Base-by-base conservation (phyloP, 2,797 vertebrate species). In the Melanitta fusca region DNA sequence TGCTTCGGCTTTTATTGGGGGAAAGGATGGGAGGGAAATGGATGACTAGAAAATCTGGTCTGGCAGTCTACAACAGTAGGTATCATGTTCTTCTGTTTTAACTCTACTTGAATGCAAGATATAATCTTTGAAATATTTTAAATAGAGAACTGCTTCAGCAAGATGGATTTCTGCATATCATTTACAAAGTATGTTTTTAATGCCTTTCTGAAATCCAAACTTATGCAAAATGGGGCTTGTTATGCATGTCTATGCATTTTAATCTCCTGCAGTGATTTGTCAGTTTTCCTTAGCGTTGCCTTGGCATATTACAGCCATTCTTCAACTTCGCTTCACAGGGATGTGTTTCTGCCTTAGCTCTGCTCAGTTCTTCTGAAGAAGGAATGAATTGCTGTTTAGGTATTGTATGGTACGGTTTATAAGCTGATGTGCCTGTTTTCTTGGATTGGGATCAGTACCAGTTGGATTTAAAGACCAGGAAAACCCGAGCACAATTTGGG, bases 241-340 rank as follows among this genome's bases (percentile, higher is more conserved):
- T 94, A 54, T 96, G 88, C 88, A 66, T 96, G 89, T 96, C 96
- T 96, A 58, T 97, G 94, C 94, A 95, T 97, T 97, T 97, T 96
- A 97, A 97, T 97, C 93, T 96, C 93, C 91, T 95, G 85, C 92
- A 95, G 83, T 88, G 94, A 95, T 95, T 93, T 94, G 93, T 91
- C 93, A 88, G 95, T 91, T 95, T 93, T 91, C 72, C 94, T 94
- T 74, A 74, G 79, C 85, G 88, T 94, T 95, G 97, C 91, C 96
- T 97, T 96, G 72, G 71, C 82, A 80, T 78, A 78, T 89, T 97
- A 91, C 94, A 97, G 95, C 98, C 98, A 98, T 98, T 98, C 98
- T 98, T 98, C 98, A 98, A 97, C 96, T 97, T 97, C 68, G 89
- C 98, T 98, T 98, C 94, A 80, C 61, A n/a, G 96, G 96, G 95